phyloP scores from a whole-genome alignment of 1,140 invertebrate genomes.

The Nephila pilipes region DNA sequence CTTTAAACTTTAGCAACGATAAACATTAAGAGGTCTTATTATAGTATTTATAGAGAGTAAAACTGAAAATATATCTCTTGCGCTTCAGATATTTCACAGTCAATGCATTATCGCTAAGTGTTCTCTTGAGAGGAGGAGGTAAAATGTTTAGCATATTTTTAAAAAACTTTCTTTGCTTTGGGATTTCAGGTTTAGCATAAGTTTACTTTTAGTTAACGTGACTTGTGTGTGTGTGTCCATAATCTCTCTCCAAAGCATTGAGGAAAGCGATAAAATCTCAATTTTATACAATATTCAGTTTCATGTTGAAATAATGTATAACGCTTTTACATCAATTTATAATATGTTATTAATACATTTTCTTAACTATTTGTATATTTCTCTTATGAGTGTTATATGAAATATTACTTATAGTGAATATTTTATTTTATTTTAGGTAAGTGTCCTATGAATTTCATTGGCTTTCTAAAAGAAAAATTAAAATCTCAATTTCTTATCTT shows the following conservation, averaged over 20 bases:
- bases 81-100: background rate
- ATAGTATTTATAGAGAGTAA: slow-evolving; percentile 33
- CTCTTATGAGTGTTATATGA: too few relatives aligned
- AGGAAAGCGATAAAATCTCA: background rate
- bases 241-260: background rate
- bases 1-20: slow-evolving; percentile 20
- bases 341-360: too few relatives aligned
- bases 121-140: background rate
- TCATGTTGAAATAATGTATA: too few relatives aligned
- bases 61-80: background rate
- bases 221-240: background rate
- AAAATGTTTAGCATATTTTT: background rate
- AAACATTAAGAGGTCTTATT: slow-evolving; percentile 30
- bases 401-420: too few relatives aligned
- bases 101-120: slow-evolving; percentile 9
- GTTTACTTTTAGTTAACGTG: slow-evolving; percentile 1
- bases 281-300: too few relatives aligned
- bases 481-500: too few relatives aligned
- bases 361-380: too few relatives aligned
- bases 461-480: too few relatives aligned
- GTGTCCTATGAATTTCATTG: too few relatives aligned
- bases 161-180: background rate
- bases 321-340: too few relatives aligned
- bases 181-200: background rate
- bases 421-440: too few relatives aligned